Percentiles rank a stretch among this genome's conserved stretches.
Evolutionary conservation across 2,888 invertebrate genomes (phyloP).

Genomic region (Drosophila yooni): DNA sequence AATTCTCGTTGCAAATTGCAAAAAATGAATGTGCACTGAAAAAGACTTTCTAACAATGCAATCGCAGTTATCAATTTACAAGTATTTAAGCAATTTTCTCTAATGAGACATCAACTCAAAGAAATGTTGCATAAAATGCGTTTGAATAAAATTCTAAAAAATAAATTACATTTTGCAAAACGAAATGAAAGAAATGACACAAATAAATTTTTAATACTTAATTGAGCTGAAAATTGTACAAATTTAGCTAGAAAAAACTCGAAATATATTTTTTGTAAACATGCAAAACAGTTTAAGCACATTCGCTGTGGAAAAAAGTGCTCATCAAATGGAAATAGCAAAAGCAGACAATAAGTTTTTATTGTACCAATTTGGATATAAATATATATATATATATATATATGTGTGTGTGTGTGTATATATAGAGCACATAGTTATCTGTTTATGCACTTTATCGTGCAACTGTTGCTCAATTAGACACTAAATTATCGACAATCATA

Average conservation of each 20-base stretch:
- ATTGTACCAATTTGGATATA: slow-evolving; percentile 31
- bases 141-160: not conserved
- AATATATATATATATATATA: slow-evolving; percentile 2
- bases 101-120: not conserved
- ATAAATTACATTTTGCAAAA: not conserved
- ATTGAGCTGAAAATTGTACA: not conserved
- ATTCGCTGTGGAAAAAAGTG: not conserved
- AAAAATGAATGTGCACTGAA: not conserved
- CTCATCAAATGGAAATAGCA: not conserved
- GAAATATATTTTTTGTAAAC: not conserved
- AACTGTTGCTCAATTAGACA: slow-evolving; percentile 48
- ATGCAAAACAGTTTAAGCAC: slow-evolving; percentile 10
- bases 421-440: slow-evolving; percentile 7
- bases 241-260: not conserved
- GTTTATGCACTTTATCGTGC: slow-evolving; percentile 11
- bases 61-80: slow-evolving; percentile 13
- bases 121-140: not conserved
- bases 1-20: slow-evolving; percentile 28
- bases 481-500: slow-evolving; percentile 53
- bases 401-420: not conserved
- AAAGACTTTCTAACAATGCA: slow-evolving; percentile 41
- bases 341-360: not conserved
- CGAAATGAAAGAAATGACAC: not conserved
- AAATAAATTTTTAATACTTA: not conserved
- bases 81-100: slow-evolving; percentile 8